Evolutionary conservation across 2,888 invertebrate genomes (phyloP), one percentile per base, ranked within the genome.

Genomic region (Drosophila fulvimacula): DNA sequence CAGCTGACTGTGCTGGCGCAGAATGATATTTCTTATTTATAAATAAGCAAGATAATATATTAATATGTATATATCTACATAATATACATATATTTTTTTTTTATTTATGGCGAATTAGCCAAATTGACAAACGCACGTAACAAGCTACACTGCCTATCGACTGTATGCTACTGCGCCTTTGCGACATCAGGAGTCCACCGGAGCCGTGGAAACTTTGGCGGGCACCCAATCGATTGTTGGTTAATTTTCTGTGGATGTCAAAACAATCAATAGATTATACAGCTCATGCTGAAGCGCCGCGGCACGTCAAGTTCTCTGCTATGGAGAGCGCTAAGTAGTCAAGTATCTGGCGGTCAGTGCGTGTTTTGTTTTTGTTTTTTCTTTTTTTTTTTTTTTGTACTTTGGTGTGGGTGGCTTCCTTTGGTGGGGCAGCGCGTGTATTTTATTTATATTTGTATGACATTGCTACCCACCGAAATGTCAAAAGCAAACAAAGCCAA

Each of bases 381-480:
- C n/a, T n/a, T n/a, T n/a, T n/a, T n/a, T n/a, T n/a, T n/a, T n/a
- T n/a, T n/a, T n/a, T n/a, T n/a, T n/a, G n/a, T n/a, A n/a, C 17
- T 66, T 52, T 42, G 58, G 77, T 66, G 76, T 73, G 78, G 72
- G 73, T 72, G 70, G 68, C 13, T 72, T 72, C 55, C 41, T 48
- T 79, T 61, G 51, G 38, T 60, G 55, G 66, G 64, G 58, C 65
- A 58, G 73, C 70, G 78, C 75, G 71, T 73, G 76, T 69, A 65
- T 81, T 68, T 77, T 78, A 79, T 87, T 86, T 89, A 86, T 90
- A 86, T 88, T 86, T 86, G 83, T 84, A 86, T 90, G 90, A 90
- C 90, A 90, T 90, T 90, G 90, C 82, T 88, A 82, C 79, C 83
- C 73, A 83, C 67, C 81, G 84, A 86, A 90, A 90, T 89, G 90